A percentile compares a stretch with the other conserved stretches of the same genome.
Conservation (phyloP, 2,888 invertebrate species). For the Cataglyphis rosenhaueri region DNA sequence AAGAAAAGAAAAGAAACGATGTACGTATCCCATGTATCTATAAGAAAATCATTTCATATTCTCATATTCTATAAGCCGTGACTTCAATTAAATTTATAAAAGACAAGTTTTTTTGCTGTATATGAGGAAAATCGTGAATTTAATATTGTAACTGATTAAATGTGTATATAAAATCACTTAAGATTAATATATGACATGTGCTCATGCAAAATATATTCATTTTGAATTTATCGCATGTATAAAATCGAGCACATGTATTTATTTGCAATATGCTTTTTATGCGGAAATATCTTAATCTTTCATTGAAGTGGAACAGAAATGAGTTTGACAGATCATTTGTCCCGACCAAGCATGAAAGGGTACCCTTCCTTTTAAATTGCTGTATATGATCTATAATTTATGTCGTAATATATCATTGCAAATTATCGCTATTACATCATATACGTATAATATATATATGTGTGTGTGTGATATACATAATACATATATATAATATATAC, state of each 20-base stretch:
- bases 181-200: neutral
- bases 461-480: slow-evolving; percentile 72
- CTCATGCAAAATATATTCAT: neutral
- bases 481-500: slow-evolving; percentile 64
- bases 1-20: neutral
- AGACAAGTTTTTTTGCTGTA: neutral
- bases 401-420: slow-evolving; percentile 59
- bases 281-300: neutral
- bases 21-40: neutral
- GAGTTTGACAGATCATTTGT: slow-evolving; percentile 56
- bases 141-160: slow-evolving; percentile 1
- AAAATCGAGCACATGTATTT: neutral
- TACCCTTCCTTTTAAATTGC: slow-evolving; percentile 62
- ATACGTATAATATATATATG: slow-evolving; percentile 66
- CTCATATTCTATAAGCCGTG: neutral
- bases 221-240: neutral
- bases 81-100: slow-evolving; percentile 13
- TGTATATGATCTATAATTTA: slow-evolving; percentile 72
- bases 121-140: neutral
- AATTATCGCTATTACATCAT: slow-evolving; percentile 66
- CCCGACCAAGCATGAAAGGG: slow-evolving; percentile 70
- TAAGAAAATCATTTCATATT: neutral
- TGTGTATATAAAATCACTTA: neutral
- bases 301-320: neutral
- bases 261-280: neutral